Evolutionary conservation across 2,797 vertebrate genomes (phyloP).

Genomic region (Cirrhinus molitorella): DNA sequence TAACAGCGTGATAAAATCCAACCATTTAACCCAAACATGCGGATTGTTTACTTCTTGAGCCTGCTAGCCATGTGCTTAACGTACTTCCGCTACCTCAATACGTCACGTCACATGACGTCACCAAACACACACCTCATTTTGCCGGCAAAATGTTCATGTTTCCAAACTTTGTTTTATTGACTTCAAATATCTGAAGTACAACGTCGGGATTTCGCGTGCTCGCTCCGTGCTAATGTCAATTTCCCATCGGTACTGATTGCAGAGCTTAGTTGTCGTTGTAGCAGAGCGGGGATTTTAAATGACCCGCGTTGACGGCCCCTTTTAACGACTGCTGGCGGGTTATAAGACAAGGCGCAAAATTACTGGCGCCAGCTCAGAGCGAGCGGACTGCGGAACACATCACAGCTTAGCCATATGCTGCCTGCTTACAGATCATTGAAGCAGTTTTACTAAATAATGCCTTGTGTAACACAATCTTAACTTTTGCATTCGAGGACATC

Average conservation of each 20-base stretch:
- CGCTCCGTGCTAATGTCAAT: neutral
- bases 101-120: conserved; percentile 73
- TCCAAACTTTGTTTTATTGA: conserved; percentile 28
- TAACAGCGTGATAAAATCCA: neutral
- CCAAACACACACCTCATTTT: conserved; percentile 66
- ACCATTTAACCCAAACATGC: conserved; percentile 28
- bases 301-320: conserved; percentile 72
- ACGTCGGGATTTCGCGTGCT: neutral
- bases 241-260: no score
- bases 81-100: conserved; percentile 65
- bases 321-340: conserved; percentile 71
- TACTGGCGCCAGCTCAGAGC: conserved; percentile 73
- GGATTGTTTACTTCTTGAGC: conserved; percentile 83
- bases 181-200: neutral
- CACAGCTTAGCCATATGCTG: conserved; percentile 28
- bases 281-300: conserved; percentile 75
- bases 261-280: conserved; percentile 42
- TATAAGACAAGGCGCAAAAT: conserved; percentile 68
- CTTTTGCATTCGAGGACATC: neutral
- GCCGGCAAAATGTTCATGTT: conserved; percentile 57
- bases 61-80: conserved; percentile 73
- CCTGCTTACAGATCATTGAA: neutral
- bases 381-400: conserved; percentile 54
- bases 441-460: neutral
- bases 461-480: neutral